Evolutionary conservation across 53 echinoderm and acorn worm species (phyloP).

Genomic region (Crossaster papposus): DNA sequence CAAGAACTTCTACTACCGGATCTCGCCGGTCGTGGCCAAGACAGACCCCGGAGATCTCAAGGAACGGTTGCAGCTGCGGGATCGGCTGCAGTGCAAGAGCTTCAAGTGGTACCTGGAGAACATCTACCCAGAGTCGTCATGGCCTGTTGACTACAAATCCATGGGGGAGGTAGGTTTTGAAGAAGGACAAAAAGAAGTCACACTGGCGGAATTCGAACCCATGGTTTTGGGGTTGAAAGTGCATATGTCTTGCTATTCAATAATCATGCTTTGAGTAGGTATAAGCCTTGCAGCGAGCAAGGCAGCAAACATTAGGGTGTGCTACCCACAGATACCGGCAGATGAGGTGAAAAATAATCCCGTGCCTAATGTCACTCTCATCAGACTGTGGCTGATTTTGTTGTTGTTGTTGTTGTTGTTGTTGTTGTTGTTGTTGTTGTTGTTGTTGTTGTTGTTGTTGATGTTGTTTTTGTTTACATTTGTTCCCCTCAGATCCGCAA

Average conservation of each 20-base stretch:
- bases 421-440: constrained; percentile 7
- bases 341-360: too few species aligned
- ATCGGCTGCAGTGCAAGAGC: constrained; percentile 80
- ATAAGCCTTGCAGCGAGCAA: too few species aligned
- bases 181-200: background rate
- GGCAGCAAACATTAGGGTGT: too few species aligned
- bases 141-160: constrained; percentile 96
- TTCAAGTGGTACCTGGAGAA: constrained; percentile 99
- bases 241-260: too few species aligned
- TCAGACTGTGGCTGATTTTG: too few species aligned
- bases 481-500: constrained; percentile 82
- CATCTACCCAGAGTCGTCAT: constrained; percentile 96
- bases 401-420: background rate
- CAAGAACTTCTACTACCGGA: constrained; percentile 78
- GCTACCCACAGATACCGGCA: too few species aligned
- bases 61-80: constrained; percentile 72
- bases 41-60: constrained; percentile 93
- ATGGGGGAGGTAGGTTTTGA: constrained; percentile 90
- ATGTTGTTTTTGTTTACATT: background rate
- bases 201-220: background rate
- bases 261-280: too few species aligned
- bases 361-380: too few species aligned
- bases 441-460: background rate
- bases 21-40: constrained; percentile 90
- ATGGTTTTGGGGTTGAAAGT: background rate